Conservation (phyloP, 2,113 vertebrate genomes). For the Spea bombifrons region DNA sequence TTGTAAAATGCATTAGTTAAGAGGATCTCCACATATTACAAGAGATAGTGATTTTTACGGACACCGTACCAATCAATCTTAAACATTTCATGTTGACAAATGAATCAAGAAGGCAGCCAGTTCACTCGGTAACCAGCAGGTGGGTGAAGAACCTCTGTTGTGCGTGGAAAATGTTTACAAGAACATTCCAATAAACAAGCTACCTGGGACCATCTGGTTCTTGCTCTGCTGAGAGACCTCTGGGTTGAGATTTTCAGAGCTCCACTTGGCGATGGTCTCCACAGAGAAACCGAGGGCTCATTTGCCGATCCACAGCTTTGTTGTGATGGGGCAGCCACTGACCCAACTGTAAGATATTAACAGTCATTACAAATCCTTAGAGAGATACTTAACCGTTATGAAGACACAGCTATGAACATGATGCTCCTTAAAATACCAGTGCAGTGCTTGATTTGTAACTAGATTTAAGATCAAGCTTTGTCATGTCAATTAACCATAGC, state of each 20-base stretch:
- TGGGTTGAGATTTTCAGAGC: constrained; percentile 59
- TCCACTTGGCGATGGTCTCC: constrained; percentile 64
- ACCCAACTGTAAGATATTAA: constrained; percentile 50
- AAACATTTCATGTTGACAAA: too few relatives aligned
- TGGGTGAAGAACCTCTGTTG: not conserved
- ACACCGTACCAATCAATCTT: too few relatives aligned
- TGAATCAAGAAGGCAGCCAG: too few relatives aligned
- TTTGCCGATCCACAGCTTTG: constrained; percentile 64
- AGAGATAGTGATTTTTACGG: too few relatives aligned
- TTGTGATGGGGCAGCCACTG: constrained; percentile 59
- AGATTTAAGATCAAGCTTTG: too few relatives aligned
- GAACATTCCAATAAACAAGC: constrained; percentile 1
- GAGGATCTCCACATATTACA: too few relatives aligned
- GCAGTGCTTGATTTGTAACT: too few relatives aligned
- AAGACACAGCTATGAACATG: constrained; percentile 6
- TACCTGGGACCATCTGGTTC: constrained; percentile 78
- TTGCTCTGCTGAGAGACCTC: constrained; percentile 67
- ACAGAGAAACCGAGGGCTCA: constrained; percentile 74
- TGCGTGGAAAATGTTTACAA: not conserved
- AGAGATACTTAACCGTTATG: not conserved
- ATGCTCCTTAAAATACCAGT: not conserved
- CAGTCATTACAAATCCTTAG: not conserved
- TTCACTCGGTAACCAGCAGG: not conserved
- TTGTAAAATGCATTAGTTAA: too few relatives aligned
- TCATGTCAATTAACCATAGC: too few relatives aligned